A percentile compares a stretch with the other conserved stretches of the same genome.
phyloP scores from a whole-genome alignment of 2,113 vertebrate genomes.

The Telmatochromis sp. region DNA sequence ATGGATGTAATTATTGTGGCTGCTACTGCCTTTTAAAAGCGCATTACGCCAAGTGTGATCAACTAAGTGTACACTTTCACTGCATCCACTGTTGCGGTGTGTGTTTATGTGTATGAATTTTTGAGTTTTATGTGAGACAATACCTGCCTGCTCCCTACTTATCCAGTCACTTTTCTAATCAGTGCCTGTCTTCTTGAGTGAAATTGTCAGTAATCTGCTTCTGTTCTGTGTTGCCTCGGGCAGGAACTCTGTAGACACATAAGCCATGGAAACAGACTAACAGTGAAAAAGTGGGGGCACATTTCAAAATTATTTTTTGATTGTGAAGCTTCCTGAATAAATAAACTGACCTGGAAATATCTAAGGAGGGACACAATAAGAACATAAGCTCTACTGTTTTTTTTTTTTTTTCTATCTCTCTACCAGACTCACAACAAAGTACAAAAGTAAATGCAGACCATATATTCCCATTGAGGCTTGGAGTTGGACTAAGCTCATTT shows the following conservation, averaged over 20 bases:
- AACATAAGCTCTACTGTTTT: neutral
- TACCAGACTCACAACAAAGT: neutral
- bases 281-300: neutral
- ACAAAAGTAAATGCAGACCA: neutral
- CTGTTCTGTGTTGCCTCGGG: neutral
- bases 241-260: neutral
- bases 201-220: neutral
- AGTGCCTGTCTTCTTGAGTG: neutral
- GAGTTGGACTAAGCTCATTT: neutral
- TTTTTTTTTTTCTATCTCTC: neutral
- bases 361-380: neutral
- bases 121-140: neutral
- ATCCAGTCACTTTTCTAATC: neutral
- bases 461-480: neutral
- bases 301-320: neutral
- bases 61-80: slow-evolving; percentile 28
- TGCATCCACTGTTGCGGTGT: neutral
- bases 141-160: neutral
- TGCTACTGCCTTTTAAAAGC: slow-evolving; percentile 46
- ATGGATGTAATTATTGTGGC: slow-evolving; percentile 35
- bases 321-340: neutral
- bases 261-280: neutral
- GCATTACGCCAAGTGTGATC: slow-evolving; percentile 48
- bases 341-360: neutral
- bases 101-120: neutral